Evolutionary conservation across 2,888 invertebrate species (phyloP).

Genomic region (Nephrotoma guestfalica): DNA sequence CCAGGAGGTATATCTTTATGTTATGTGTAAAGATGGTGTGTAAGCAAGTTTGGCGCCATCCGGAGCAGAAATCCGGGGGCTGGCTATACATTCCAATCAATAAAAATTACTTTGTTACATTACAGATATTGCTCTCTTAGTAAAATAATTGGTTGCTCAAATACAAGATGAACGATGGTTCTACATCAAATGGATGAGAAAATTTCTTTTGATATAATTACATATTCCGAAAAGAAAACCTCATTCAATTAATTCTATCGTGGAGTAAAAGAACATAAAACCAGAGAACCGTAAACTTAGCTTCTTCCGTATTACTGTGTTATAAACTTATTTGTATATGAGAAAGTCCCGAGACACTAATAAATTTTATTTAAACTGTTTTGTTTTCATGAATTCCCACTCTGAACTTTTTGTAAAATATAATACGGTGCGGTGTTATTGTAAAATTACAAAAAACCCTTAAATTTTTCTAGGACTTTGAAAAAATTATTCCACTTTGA

Average conservation of each 20-base stretch:
- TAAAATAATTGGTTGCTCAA: no score
- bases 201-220: no score
- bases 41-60: no score
- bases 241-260: neutral
- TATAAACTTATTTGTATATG: neutral
- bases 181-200: no score
- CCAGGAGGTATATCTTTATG: no score
- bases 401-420: neutral
- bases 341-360: neutral
- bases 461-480: neutral
- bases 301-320: neutral
- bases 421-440: neutral
- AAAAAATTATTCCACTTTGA: neutral
- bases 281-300: neutral
- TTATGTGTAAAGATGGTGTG: no score
- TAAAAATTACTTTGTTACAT: no score
- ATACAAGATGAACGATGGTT: no score
- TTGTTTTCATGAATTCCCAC: neutral
- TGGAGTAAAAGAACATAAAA: neutral
- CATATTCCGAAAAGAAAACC: neutral
- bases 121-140: no score
- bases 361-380: neutral
- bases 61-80: no score
- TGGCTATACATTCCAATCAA: no score
- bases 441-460: neutral